Base-by-base conservation (phyloP, 2,888 invertebrate species). In the Drosophila anomalata region DNA sequence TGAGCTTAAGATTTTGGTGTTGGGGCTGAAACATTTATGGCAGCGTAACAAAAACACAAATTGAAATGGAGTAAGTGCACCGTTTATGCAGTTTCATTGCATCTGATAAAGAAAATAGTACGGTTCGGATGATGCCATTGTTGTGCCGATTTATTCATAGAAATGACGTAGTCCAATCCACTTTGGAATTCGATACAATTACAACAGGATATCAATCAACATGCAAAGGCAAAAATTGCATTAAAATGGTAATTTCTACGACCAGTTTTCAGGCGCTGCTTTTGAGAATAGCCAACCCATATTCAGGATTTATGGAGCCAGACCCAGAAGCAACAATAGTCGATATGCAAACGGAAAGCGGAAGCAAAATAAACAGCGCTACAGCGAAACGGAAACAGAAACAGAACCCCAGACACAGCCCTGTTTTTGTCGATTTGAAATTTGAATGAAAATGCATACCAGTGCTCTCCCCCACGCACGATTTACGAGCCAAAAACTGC, bases 331-430 rank as follows among this genome's bases (percentile, higher is more conserved):
- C 39, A 14, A 14, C 22, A 39, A 39, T 39, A 41, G 36, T 17
- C 33, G 5, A 41, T 50, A 20, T 12, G 36, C 24, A 24, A 48
- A 54, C 61, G 44, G 36, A 59, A 48, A 44, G 26, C 63, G 53
- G 39, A 59, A 56, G 52, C 61, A 48, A 46, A 70, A 71, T 60
- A 68, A 70, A 68, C 71, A 48, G 60, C 47, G 33, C 17, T 17
- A 31, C 22, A 31, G 67, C 54, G 31, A 26, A 74, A 42, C 33
- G 42, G 62, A 63, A 77, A 54, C 46, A 29, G 39, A 65, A 63
- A 22, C 56, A 59, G 50, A 73, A 54, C 12, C 50, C 31, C 52
- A 41, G 47, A 53, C 47, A 36, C 9, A 50, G 47, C 12, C 42
- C 44, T 5, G 22, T 26, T 46, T 56, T 39, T 33, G 39, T 22